Evolutionary conservation across 2,113 vertebrate genomes (phyloP), one percentile per base, ranked within the genome.

Genomic region (Dolichallabes microphthalmus): DNA sequence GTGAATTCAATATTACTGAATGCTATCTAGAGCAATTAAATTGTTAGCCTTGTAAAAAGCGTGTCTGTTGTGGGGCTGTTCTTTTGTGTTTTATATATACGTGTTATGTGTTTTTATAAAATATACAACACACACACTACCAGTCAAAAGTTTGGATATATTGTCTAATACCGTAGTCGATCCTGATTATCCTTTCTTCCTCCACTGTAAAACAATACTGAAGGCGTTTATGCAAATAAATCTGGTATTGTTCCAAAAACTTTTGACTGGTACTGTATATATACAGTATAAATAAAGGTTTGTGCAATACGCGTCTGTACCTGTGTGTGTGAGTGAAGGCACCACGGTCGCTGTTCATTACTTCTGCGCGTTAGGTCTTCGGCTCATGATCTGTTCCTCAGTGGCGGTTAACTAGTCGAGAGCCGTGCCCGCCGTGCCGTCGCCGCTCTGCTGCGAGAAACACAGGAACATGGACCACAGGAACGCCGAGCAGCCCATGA

Each of bases 391-490:
- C 57, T 87, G 92, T 82, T 92, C 90, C 0, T 92, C 90, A 25
- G 93, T 92, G 77, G 92, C 90, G 90, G 92, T 89, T 78, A 93
- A 19, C 82, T 94, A 94, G 17, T 91, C 64, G 22, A 96, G 90
- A 4, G 93, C 94, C 35, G 96, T 94, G 0, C 85, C 87, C 1
- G 92, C 93, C 0, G 96, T 97, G 52, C 96, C 96, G 0, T 97
- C 96, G 0, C 96, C 96, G 1, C 92, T 94, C 89, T 97, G 96
- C 22, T 96, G 94, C 0, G 96, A 98, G 91, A 96, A 97, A 90
- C 97, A 98, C 25, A 98, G 91, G 92, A 98, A 99, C 71, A 94
- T 90, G 80, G 96, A 95, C 98, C 97, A 98, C 77, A 97, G 91
- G 92, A 98, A 98, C 55, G 95, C 95, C 87, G 96, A 97, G 88